A percentile compares a stretch with the other conserved stretches of the same genome.
phyloP scores from a whole-genome alignment of 2,113 vertebrate genomes.

The Heptranchias perlo region DNA sequence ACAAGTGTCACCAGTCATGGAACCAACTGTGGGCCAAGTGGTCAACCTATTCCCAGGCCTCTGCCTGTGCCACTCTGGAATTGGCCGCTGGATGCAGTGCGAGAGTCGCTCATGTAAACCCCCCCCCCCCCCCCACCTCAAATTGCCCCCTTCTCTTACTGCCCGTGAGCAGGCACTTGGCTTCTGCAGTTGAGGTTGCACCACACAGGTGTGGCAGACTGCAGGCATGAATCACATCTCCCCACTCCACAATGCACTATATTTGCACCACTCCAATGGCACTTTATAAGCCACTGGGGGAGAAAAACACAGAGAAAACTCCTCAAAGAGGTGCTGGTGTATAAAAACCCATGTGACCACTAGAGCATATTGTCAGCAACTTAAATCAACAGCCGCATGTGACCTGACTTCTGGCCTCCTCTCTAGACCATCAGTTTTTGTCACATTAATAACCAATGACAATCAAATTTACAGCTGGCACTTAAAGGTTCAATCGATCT shows the following conservation, averaged over 20 bases:
- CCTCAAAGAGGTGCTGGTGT: neutral
- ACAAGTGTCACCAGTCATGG: neutral
- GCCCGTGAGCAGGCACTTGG: neutral
- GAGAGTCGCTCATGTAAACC: neutral
- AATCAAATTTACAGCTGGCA: neutral
- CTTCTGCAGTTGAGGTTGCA: neutral
- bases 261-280: neutral
- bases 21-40: neutral
- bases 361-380: no score
- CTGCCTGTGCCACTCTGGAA: neutral
- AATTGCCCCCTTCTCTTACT: neutral
- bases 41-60: neutral
- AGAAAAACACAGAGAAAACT: neutral
- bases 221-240: neutral
- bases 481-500: neutral
- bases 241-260: neutral
- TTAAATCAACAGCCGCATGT: no score
- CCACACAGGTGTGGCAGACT: neutral
- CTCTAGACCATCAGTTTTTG: neutral
- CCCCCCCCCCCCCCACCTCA: no score
- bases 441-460: neutral
- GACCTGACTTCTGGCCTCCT: neutral
- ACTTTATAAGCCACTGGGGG: neutral
- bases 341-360: neutral
- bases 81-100: neutral